phyloP scores from a whole-genome alignment of 1,140 invertebrate species.

The Cepaea nemoralis region DNA sequence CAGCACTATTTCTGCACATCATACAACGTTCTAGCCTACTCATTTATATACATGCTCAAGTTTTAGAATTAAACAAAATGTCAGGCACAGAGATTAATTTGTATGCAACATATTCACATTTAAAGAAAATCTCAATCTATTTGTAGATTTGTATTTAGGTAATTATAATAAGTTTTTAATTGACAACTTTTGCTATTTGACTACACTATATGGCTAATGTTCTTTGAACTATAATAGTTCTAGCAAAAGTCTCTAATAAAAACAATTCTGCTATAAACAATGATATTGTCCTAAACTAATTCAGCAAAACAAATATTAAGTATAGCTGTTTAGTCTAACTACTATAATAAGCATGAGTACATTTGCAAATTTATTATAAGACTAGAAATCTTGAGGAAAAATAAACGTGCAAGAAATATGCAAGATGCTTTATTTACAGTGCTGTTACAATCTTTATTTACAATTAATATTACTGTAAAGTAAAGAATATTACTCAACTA shows the following conservation, averaged over 20 bases:
- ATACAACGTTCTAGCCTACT: not conserved
- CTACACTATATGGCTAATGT: too few species aligned
- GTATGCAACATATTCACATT: too few species aligned
- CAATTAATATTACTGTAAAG: not conserved
- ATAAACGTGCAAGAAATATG: not conserved
- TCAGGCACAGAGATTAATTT: too few species aligned
- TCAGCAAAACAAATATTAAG: not conserved
- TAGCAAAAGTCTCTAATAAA: too few species aligned
- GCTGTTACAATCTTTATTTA: not conserved
- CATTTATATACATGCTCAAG: not conserved
- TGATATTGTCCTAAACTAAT: not conserved
- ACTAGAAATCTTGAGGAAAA: not conserved
- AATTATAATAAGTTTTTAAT: too few species aligned
- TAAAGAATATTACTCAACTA: not conserved
- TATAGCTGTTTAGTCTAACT: not conserved
- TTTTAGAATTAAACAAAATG: too few species aligned
- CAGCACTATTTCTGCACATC: slow-evolving; percentile 22
- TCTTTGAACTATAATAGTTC: too few species aligned
- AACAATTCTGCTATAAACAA: not conserved
- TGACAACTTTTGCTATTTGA: too few species aligned
- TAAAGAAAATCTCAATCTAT: too few species aligned
- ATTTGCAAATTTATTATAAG: not conserved
- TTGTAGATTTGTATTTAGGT: too few species aligned
- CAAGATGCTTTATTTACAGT: not conserved
- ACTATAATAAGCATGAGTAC: not conserved